Conservation (phyloP, 2,888 invertebrate species). For the Phalangium opilio region DNA sequence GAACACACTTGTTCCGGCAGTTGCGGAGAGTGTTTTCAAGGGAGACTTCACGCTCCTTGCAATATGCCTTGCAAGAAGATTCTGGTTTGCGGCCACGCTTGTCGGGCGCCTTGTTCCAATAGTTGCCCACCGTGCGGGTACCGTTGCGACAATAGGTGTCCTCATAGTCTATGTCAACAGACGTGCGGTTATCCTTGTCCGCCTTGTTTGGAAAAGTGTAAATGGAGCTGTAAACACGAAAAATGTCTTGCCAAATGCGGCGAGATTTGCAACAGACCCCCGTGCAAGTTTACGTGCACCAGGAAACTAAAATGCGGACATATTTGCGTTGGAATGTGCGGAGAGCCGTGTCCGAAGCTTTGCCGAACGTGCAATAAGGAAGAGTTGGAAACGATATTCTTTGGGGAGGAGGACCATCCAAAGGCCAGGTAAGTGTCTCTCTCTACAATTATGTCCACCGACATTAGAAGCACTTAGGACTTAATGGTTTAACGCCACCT, state of each 20-base stretch:
- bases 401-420: no score
- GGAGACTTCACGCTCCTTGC: constrained; percentile 30
- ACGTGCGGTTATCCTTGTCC: constrained; percentile 26
- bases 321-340: constrained; percentile 52
- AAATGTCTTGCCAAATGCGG: constrained; percentile 27
- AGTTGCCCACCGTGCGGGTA: constrained; percentile 29
- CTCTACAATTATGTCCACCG: no score
- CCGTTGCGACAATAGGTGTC: constrained; percentile 28
- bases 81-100: constrained; percentile 31
- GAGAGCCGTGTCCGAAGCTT: constrained; percentile 47
- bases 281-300: constrained; percentile 28
- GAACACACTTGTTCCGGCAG: constrained; percentile 27
- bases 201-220: constrained; percentile 29
- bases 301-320: constrained; percentile 39
- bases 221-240: constrained; percentile 27
- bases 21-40: constrained; percentile 29
- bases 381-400: background rate
- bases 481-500: no score
- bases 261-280: constrained; percentile 29
- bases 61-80: constrained; percentile 25
- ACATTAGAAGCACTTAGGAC: no score
- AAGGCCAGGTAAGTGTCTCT: constrained; percentile 23
- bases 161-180: constrained; percentile 25
- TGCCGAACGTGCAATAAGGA: constrained; percentile 41
- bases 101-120: constrained; percentile 26